Evolutionary conservation across 1,140 invertebrate species (phyloP).

Genomic region (Bombus pyrosoma): DNA sequence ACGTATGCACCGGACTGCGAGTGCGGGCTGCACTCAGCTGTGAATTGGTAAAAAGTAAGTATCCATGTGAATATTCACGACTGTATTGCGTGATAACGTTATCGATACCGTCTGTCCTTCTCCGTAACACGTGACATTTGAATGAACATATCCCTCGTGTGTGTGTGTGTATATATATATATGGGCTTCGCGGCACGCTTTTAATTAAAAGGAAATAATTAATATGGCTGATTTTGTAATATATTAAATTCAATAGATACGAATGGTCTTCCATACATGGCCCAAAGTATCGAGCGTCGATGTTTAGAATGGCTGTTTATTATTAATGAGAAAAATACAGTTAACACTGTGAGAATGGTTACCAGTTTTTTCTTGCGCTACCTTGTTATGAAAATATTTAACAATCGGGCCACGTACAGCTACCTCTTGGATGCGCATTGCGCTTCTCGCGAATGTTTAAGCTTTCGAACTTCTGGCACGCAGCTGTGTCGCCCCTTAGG

Average conservation of each 20-base stretch:
- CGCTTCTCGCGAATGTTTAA: slow-evolving; percentile 20
- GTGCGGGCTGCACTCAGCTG: slow-evolving; percentile 40
- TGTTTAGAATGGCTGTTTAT: slow-evolving; percentile 29
- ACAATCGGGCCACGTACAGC: slow-evolving; percentile 35
- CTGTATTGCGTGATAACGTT: not conserved
- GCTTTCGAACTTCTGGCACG: slow-evolving; percentile 41
- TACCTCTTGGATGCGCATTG: not conserved
- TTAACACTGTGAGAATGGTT: slow-evolving; percentile 53
- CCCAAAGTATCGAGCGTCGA: not conserved
- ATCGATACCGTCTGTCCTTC: not conserved
- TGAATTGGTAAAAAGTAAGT: slow-evolving; percentile 53
- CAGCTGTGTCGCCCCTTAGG: slow-evolving; percentile 18
- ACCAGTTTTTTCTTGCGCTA: slow-evolving; percentile 24
- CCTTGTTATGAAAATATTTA: slow-evolving; percentile 39
- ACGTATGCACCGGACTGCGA: slow-evolving; percentile 53
- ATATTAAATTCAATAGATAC: not conserved
- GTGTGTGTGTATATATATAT: rapidly evolving
- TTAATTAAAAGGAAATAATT: not conserved
- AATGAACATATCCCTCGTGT: not conserved
- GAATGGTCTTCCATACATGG: not conserved
- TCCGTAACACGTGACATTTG: not conserved
- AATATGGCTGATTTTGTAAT: not conserved
- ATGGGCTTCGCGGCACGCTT: not conserved
- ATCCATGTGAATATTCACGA: not conserved
- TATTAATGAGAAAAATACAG: slow-evolving; percentile 31